Conservation (phyloP, 2,797 vertebrate genomes). For the Triplophysa yarkandensis region DNA sequence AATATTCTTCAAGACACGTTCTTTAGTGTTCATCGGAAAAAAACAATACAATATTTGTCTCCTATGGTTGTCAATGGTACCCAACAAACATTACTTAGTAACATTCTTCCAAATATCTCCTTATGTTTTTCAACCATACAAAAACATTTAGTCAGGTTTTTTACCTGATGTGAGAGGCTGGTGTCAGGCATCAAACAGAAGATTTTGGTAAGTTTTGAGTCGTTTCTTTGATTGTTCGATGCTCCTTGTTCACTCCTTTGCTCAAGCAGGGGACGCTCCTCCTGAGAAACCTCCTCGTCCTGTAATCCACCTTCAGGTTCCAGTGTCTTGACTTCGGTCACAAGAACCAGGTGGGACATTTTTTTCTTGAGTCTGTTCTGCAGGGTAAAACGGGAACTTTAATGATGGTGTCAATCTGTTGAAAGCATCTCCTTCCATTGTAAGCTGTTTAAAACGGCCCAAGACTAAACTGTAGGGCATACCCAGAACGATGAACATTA, state of each 20-base stretch:
- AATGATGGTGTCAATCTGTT: neutral
- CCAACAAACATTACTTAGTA: too few relatives aligned
- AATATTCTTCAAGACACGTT: too few relatives aligned
- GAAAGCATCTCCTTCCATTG: neutral
- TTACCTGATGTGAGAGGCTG: slow-evolving; percentile 68
- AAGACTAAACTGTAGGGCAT: neutral
- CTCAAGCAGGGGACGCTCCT: slow-evolving; percentile 72
- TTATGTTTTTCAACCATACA: too few relatives aligned
- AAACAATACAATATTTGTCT: too few relatives aligned
- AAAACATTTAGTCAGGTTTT: too few relatives aligned
- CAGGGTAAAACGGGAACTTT: slow-evolving; percentile 8
- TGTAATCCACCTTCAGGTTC: slow-evolving; percentile 46
- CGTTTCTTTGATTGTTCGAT: slow-evolving; percentile 53
- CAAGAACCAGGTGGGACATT: slow-evolving; percentile 73
- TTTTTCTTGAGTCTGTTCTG: slow-evolving; percentile 73
- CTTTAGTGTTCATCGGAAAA: too few relatives aligned
- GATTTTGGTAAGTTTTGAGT: slow-evolving; percentile 63
- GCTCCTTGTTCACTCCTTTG: slow-evolving; percentile 32
- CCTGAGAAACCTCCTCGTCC: slow-evolving; percentile 59
- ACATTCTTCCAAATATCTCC: too few relatives aligned
- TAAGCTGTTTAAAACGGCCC: neutral
- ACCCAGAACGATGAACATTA: too few relatives aligned
- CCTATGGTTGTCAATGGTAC: too few relatives aligned
- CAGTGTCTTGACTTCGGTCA: slow-evolving; percentile 56
- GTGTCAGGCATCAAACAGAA: slow-evolving; percentile 71